Evolutionary conservation across 2,113 vertebrate genomes (phyloP).

Genomic region (Muscicapa adusta): DNA sequence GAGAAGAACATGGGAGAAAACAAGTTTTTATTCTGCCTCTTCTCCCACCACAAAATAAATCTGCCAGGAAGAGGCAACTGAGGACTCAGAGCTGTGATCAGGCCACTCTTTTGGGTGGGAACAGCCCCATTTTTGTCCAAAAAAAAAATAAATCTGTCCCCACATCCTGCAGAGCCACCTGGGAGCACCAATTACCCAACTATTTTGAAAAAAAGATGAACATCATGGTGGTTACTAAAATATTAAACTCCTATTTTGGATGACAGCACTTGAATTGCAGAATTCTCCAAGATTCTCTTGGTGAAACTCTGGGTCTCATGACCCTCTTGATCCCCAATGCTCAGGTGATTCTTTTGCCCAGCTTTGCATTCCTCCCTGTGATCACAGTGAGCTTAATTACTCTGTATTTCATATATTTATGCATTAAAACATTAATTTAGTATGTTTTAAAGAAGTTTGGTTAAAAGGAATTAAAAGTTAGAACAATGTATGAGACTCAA

Average conservation of each 20-base stretch:
- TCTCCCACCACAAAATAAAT: neutral
- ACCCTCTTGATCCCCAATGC: neutral
- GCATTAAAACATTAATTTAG: neutral
- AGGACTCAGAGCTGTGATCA: neutral
- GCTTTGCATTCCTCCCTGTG: neutral
- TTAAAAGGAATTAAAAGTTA: neutral
- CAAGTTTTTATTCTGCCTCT: neutral
- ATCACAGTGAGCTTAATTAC: neutral
- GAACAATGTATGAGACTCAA: neutral
- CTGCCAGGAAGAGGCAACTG: neutral
- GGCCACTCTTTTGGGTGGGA: neutral
- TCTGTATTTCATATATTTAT: neutral
- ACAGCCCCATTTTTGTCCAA: neutral
- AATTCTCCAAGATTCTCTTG: neutral
- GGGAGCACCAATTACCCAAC: neutral
- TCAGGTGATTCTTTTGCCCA: neutral
- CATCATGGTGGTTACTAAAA: neutral
- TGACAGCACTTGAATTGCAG: neutral
- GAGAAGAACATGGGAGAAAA: neutral
- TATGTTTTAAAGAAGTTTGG: neutral
- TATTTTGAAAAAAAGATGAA: neutral
- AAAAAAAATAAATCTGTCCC: no score
- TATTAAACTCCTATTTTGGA: neutral
- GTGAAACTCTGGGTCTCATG: neutral
- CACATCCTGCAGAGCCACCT: neutral